Percentiles rank a stretch among this genome's conserved stretches.
phyloP scores from a whole-genome alignment of 2,113 vertebrate species.

The Anolis carolinensis region DNA sequence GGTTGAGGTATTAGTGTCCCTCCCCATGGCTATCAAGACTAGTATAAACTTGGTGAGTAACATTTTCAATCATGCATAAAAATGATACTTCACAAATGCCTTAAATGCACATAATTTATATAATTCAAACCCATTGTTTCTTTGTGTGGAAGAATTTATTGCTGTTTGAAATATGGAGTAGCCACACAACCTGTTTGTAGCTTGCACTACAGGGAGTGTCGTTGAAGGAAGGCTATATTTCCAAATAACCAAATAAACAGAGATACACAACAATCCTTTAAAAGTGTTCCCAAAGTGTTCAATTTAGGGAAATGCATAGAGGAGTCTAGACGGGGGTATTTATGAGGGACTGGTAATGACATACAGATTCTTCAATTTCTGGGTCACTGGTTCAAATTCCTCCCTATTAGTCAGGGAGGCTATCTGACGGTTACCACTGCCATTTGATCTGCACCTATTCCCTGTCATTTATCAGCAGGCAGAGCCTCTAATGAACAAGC shows the following conservation, averaged over 20 bases:
- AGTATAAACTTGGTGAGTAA: neutral
- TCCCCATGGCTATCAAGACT: neutral
- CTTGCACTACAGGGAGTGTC: neutral
- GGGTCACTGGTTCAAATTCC: constrained; percentile 37
- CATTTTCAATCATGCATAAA: neutral
- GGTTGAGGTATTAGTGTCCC: neutral
- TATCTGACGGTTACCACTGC: constrained; percentile 32
- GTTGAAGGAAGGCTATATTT: neutral
- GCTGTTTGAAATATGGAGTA: neutral
- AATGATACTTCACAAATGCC: neutral
- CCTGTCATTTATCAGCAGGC: constrained; percentile 52
- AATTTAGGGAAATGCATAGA: neutral
- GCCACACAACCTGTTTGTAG: neutral
- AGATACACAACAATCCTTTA: neutral
- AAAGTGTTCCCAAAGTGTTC: neutral
- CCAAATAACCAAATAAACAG: neutral
- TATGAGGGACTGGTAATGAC: constrained; percentile 7
- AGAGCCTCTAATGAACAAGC: constrained; percentile 56
- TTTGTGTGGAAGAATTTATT: neutral
- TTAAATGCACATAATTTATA: neutral
- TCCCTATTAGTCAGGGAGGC: constrained; percentile 42
- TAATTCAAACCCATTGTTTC: neutral
- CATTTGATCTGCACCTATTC: constrained; percentile 60
- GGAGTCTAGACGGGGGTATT: neutral
- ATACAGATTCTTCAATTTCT: constrained; percentile 31